Percentiles rank a stretch among this genome's conserved stretches.
These are phyloP conservation scores for Temnothorax nylanderi DNA, from an alignment of 1,140 invertebrate species.

Conservation along the genomic window DNA sequence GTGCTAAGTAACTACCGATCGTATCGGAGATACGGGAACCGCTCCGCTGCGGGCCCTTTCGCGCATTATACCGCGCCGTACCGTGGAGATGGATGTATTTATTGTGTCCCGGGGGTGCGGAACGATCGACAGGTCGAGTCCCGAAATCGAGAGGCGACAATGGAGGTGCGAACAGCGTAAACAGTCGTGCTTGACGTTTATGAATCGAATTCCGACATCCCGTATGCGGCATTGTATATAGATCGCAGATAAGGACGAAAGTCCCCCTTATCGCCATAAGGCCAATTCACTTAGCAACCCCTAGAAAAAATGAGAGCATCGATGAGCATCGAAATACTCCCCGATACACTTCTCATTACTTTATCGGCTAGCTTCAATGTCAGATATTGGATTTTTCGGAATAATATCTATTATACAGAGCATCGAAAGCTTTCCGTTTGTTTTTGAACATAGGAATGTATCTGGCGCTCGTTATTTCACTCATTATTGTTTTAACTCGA, in stretches of 20 bases:
- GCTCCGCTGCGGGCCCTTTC: constrained; percentile 62
- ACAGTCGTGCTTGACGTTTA: constrained; percentile 78
- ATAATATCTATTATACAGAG: background rate
- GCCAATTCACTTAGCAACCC: background rate
- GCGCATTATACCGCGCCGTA: constrained; percentile 48
- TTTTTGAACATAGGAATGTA: background rate
- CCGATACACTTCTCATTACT: background rate
- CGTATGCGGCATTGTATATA: constrained; percentile 18
- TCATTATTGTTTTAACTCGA: background rate
- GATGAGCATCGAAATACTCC: background rate
- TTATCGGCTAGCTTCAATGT: background rate
- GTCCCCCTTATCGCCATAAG: background rate
- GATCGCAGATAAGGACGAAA: constrained; percentile 41
- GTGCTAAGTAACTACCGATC: constrained; percentile 85
- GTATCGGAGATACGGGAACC: constrained; percentile 78
- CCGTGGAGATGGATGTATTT: constrained; percentile 49
- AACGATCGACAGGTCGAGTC: constrained; percentile 53
- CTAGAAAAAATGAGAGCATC: background rate
- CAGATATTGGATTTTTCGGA: background rate
- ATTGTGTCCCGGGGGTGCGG: constrained; percentile 51
- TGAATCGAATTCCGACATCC: constrained; percentile 80
- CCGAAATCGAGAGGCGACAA: constrained; percentile 59
- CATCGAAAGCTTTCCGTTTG: background rate
- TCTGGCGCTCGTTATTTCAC: background rate
- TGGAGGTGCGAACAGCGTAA: constrained; percentile 62